Evolutionary conservation across 2,888 invertebrate species (phyloP).

Genomic region (Sphaerophoria rueppellii): DNA sequence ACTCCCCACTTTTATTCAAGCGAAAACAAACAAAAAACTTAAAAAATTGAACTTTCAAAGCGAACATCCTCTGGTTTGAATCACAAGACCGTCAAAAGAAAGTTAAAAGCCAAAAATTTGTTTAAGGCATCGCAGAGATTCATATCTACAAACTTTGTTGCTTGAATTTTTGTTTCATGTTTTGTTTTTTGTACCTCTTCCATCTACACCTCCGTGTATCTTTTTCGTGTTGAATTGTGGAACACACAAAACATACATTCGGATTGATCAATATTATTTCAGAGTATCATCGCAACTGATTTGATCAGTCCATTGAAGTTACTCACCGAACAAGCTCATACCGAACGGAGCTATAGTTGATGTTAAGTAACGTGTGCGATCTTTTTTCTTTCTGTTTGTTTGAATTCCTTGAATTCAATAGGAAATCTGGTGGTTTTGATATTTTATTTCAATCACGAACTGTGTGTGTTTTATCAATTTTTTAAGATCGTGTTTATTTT

Average conservation of each 20-base stretch:
- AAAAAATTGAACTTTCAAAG: background rate
- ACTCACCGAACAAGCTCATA: conserved; percentile 36
- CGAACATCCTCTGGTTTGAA: conserved; percentile 1
- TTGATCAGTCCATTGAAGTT: conserved; percentile 52
- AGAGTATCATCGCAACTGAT: conserved; percentile 34
- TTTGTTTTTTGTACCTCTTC: background rate
- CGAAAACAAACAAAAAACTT: background rate
- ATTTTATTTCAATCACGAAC: conserved; percentile 3
- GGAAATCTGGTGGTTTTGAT: conserved; percentile 1
- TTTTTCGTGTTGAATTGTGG: background rate
- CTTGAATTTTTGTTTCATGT: background rate
- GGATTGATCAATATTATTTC: conserved; percentile 40
- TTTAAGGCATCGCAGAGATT: conserved; percentile 11
- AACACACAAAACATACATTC: background rate
- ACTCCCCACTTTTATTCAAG: background rate
- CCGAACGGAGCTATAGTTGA: background rate
- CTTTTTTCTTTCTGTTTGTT: background rate
- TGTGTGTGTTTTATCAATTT: background rate
- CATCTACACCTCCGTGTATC: background rate
- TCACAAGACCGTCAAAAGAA: conserved; percentile 22
- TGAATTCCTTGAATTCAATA: background rate
- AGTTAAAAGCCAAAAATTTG: conserved; percentile 12
- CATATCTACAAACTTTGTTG: conserved; percentile 8
- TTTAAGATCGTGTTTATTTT: conserved; percentile 5
- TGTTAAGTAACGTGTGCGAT: conserved; percentile 7